Evolutionary conservation across 2,113 vertebrate species (phyloP).

Genomic region (Colistium nudipinnis): DNA sequence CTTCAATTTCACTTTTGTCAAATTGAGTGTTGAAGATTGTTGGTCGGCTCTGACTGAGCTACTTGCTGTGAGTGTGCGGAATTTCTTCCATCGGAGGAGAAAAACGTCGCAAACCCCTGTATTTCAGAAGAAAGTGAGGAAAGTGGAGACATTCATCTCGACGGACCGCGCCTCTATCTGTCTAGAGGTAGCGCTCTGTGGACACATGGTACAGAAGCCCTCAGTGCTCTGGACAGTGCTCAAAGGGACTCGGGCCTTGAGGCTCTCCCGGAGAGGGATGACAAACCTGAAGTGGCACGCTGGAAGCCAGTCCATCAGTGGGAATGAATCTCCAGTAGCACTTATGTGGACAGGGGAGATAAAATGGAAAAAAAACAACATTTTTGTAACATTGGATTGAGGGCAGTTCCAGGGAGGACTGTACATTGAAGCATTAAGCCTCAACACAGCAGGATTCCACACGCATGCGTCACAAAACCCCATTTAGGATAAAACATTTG

Average conservation of each 20-base stretch:
- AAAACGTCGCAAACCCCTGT: conserved; percentile 18
- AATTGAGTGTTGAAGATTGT: neutral
- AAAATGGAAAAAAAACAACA: conserved; percentile 23
- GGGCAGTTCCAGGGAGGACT: conserved; percentile 27
- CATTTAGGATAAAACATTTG: neutral
- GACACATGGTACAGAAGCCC: conserved; percentile 35
- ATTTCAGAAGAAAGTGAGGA: conserved; percentile 15
- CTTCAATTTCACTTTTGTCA: neutral
- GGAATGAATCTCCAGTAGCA: conserved; percentile 58
- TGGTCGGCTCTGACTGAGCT: neutral
- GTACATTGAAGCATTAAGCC: conserved; percentile 33
- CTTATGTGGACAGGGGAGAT: conserved; percentile 48
- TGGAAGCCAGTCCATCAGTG: conserved; percentile 57
- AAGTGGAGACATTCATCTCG: conserved; percentile 38
- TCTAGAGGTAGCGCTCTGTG: conserved; percentile 22
- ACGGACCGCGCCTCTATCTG: conserved; percentile 25
- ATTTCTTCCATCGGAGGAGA: neutral
- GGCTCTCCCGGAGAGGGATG: conserved; percentile 50
- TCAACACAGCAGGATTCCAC: conserved; percentile 18
- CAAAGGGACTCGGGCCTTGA: conserved; percentile 39
- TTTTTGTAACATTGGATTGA: conserved; percentile 34
- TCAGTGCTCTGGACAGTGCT: conserved; percentile 43
- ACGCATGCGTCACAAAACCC: conserved; percentile 18
- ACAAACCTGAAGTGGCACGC: conserved; percentile 51
- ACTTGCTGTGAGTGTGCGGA: neutral